Evolutionary conservation across 2,797 vertebrate species (phyloP).

Genomic region (Rhinoraja longicauda): DNA sequence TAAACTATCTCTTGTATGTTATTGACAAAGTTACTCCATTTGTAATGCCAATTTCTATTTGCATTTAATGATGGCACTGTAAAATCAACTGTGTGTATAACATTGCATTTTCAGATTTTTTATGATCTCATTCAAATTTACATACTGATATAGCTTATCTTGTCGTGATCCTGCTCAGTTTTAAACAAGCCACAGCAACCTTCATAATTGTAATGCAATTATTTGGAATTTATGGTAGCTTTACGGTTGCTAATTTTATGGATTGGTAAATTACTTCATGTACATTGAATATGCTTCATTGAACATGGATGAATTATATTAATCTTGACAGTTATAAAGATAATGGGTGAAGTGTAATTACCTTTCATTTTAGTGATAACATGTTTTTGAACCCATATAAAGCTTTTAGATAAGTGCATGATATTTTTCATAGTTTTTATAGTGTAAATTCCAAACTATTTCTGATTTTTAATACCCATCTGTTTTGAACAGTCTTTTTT

Average conservation of each 20-base stretch:
- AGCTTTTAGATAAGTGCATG: background rate
- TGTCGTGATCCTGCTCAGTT: background rate
- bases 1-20: background rate
- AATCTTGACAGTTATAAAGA: background rate
- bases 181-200: background rate
- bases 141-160: conserved; percentile 8
- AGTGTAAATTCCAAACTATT: background rate
- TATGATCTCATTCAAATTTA: background rate
- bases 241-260: background rate
- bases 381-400: background rate
- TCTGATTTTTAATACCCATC: background rate
- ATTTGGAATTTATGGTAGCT: background rate
- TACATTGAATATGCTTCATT: background rate
- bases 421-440: background rate
- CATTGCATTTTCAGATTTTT: background rate
- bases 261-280: background rate
- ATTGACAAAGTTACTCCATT: background rate
- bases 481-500: background rate
- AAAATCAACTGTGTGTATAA: background rate
- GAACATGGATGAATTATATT: background rate
- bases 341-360: background rate
- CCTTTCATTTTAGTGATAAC: background rate
- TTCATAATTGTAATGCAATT: background rate
- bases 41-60: background rate
- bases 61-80: background rate